Conservation (phyloP, 2,113 vertebrate genomes). For the Cricetomys ansorgei region DNA sequence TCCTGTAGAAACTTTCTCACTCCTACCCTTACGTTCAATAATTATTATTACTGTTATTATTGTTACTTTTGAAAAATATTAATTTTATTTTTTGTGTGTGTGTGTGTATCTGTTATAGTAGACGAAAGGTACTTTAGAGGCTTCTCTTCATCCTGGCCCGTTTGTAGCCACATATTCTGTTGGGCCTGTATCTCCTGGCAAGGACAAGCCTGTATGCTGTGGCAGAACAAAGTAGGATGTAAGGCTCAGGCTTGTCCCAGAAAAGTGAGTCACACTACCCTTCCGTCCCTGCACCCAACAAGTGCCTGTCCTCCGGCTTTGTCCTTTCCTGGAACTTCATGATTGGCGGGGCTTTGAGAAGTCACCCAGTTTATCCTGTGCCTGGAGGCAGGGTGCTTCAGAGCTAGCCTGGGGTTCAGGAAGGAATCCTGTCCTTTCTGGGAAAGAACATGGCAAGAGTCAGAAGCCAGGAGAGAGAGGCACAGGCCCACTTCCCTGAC, state of each 20-base stretch:
- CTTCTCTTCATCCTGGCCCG: not conserved
- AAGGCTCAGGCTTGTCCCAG: not conserved
- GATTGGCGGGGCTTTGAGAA: not conserved
- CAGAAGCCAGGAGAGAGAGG: not conserved
- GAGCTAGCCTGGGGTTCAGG: not conserved
- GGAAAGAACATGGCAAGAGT: not conserved
- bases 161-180: not conserved
- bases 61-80: not conserved
- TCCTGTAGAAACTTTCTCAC: not conserved
- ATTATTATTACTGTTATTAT: not conserved
- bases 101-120: not conserved
- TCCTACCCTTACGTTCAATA: not conserved
- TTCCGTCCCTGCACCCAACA: not conserved
- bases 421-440: not conserved
- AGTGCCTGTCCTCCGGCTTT: not conserved
- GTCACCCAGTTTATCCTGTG: not conserved
- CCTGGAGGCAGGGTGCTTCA: not conserved
- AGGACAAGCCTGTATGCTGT: not conserved
- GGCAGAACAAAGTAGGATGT: not conserved
- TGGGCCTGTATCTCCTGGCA: not conserved
- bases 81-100: not conserved
- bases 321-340: not conserved
- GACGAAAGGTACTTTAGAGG: not conserved
- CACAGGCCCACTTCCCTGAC: not conserved
- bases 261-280: constrained; percentile 46